These are phyloP conservation scores for Sthenelais limicola DNA, from an alignment of 2,888 invertebrate genomes.

Conservation along the genomic window DNA sequence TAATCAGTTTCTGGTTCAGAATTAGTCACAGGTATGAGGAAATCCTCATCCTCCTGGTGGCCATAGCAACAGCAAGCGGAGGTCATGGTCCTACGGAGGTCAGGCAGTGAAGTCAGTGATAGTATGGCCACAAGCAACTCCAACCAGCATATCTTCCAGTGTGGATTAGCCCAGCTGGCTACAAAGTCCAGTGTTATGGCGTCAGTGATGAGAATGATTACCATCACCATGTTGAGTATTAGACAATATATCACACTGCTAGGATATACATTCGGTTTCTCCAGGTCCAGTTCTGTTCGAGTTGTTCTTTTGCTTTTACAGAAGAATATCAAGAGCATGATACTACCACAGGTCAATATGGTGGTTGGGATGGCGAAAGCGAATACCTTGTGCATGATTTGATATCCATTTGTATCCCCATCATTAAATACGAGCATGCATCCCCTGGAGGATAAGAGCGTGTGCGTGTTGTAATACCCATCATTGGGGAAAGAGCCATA, in stretches of 20 bases:
- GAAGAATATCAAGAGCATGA: background rate
- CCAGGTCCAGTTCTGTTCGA: constrained; percentile 23
- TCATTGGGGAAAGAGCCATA: constrained; percentile 26
- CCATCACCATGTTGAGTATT: background rate
- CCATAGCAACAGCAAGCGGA: constrained; percentile 10
- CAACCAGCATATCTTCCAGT: constrained; percentile 15
- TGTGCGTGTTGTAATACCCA: constrained; percentile 23
- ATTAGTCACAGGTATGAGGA: constrained; percentile 10
- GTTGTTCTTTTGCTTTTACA: background rate
- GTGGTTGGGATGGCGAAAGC: background rate
- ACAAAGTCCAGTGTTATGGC: background rate
- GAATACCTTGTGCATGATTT: background rate
- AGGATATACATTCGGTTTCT: background rate
- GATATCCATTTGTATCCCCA: background rate
- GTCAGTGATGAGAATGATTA: background rate
- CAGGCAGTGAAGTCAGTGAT: background rate
- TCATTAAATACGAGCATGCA: constrained; percentile 24
- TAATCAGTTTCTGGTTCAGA: no score
- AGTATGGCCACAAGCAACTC: constrained; percentile 6
- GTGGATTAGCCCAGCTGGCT: background rate
- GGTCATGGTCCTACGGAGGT: background rate
- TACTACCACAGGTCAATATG: background rate
- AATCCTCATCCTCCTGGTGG: constrained; percentile 8
- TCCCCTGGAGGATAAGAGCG: background rate
- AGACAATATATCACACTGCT: background rate